These are phyloP conservation scores for Eidolon helvum DNA, from an alignment of 2,113 vertebrate species.

Conservation along the genomic window DNA sequence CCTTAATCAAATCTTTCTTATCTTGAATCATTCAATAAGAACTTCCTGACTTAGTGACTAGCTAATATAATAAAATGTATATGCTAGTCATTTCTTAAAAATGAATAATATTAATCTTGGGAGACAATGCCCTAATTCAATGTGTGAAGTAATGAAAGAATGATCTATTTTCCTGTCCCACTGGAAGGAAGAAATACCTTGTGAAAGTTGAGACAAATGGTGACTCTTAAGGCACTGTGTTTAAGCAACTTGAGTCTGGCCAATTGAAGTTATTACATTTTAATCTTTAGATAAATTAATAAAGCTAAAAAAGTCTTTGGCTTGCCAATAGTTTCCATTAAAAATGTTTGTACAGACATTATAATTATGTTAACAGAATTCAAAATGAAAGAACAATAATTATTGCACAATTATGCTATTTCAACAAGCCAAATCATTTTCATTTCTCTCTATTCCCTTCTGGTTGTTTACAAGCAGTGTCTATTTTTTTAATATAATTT, in stretches of 20 bases:
- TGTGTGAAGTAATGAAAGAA: neutral
- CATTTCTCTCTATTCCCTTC: conserved; percentile 28
- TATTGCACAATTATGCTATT: neutral
- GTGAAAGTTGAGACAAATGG: neutral
- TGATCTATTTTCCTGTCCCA: neutral
- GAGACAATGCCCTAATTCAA: neutral
- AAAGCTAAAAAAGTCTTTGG: conserved; percentile 13
- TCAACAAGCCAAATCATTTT: conserved; percentile 47
- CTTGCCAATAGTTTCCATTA: conserved; percentile 36
- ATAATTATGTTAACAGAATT: conserved; percentile 57
- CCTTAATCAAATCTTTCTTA: neutral
- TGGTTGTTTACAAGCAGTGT: neutral
- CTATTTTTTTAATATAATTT: neutral
- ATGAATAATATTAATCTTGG: neutral
- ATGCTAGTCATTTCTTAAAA: neutral
- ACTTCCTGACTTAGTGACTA: neutral
- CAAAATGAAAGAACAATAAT: conserved; percentile 47
- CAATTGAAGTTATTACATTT: neutral
- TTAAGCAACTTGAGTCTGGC: conserved; percentile 24
- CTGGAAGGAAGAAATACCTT: neutral
- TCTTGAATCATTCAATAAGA: neutral
- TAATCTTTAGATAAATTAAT: conserved; percentile 54
- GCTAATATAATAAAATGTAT: conserved; percentile 30
- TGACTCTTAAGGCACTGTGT: neutral
- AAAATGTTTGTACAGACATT: conserved; percentile 32